Conservation (phyloP, 2,888 invertebrate genomes). For the Syrista parreyssii region DNA sequence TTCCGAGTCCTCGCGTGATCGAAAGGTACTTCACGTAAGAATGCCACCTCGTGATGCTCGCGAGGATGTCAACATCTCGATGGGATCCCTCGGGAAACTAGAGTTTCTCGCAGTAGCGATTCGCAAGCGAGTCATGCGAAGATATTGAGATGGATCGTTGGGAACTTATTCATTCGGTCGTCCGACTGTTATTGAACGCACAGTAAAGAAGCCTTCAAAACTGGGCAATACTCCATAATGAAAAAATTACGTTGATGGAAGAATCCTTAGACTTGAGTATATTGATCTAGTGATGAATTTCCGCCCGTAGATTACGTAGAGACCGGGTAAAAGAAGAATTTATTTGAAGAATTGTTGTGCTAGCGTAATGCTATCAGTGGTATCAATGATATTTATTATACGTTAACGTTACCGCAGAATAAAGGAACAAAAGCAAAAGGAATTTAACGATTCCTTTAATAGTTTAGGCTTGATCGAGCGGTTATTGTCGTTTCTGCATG, state of each 20-base stretch:
- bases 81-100: background rate
- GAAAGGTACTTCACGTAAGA: slow-evolving; percentile 35
- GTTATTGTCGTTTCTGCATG: slow-evolving; percentile 48
- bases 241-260: background rate
- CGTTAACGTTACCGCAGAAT: background rate
- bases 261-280: background rate
- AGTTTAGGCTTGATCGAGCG: slow-evolving; percentile 44
- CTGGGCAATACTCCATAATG: background rate
- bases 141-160: background rate
- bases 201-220: background rate
- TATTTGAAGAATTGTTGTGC: background rate
- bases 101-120: background rate
- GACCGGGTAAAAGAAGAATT: background rate
- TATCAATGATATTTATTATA: background rate
- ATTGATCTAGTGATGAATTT: background rate
- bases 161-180: background rate
- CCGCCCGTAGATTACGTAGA: background rate
- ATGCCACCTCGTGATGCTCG: background rate
- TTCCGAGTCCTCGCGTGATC: slow-evolving; percentile 32
- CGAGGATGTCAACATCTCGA: background rate
- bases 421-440: background rate
- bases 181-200: background rate
- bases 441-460: slow-evolving; percentile 27
- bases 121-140: background rate
- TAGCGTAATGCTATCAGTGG: background rate